Conservation (phyloP, 1,140 invertebrate species). For the Calosoma granatense region DNA sequence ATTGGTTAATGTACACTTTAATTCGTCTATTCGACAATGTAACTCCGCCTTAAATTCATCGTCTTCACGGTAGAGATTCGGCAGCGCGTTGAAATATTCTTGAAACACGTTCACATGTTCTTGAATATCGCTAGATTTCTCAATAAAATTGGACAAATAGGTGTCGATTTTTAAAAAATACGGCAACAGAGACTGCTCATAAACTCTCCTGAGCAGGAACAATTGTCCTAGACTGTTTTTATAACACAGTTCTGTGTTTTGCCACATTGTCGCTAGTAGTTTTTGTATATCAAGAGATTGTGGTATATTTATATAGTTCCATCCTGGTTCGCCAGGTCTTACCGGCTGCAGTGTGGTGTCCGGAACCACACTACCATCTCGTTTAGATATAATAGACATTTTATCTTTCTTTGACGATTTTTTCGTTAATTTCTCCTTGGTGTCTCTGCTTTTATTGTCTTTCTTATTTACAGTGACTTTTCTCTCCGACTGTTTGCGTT, state of each 20-base stretch:
- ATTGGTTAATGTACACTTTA: slow-evolving; percentile 33
- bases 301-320: slow-evolving; percentile 39
- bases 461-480: slow-evolving; percentile 8
- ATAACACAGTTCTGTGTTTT: slow-evolving; percentile 42
- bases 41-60: slow-evolving; percentile 37
- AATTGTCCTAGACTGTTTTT: slow-evolving; percentile 40
- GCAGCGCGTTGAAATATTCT: slow-evolving; percentile 43
- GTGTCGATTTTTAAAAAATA: slow-evolving; percentile 39
- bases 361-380: slow-evolving; percentile 3
- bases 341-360: slow-evolving; percentile 10
- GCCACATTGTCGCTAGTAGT: slow-evolving; percentile 42
- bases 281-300: slow-evolving; percentile 32
- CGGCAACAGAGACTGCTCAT: slow-evolving; percentile 39
- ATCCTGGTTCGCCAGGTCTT: slow-evolving; percentile 40
- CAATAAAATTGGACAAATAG: slow-evolving; percentile 41
- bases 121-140: slow-evolving; percentile 42
- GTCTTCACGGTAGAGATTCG: slow-evolving; percentile 41
- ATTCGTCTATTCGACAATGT: slow-evolving; percentile 33
- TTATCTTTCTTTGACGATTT: slow-evolving; percentile 12
- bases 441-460: slow-evolving; percentile 17
- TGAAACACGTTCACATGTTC: slow-evolving; percentile 42
- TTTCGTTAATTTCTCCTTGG: slow-evolving; percentile 16
- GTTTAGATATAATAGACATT: too few relatives aligned
- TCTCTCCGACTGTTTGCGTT: not conserved
- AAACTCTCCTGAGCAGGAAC: slow-evolving; percentile 40